Base-by-base conservation (phyloP, 2,888 invertebrate genomes). In the Eupsilia transversa region DNA sequence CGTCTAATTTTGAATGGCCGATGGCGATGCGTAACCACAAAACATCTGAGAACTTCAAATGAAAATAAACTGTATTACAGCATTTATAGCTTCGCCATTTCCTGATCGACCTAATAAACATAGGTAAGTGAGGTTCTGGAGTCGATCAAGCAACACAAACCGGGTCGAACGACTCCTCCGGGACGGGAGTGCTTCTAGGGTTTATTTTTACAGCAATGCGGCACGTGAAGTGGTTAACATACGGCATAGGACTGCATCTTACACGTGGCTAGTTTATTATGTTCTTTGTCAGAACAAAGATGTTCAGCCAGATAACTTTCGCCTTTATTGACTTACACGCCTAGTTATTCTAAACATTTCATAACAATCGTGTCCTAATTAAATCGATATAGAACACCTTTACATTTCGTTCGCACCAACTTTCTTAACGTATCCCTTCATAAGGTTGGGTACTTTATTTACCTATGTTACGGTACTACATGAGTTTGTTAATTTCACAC, bases 101-200 rank as follows among this genome's bases (percentile, higher is more conserved):
- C 93, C 94, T 93, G 93, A 93, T 94, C 89, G 94, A 92, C 92
- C 93, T 89, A 93, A 94, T 94, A 94, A 94, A 94, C 90, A 90
- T 88, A 87, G 86, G 85, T 89, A 90, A 92, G 92, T 91, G 92
- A 89, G 88, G 91, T 90, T 91, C 95, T 95, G 95, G 92, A 92
- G 90, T 93, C 90, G 90, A 94, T 95, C 95, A 94, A 90, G 89
- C 89, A 88, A 91, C 89, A 88, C 90, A 89, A 93, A 92, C 89
- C 91, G 89, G 92, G 91, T 87, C 90, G 90, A 89, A 88, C 86
- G 87, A 84, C 90, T 85, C 83, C 86, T 73, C 72, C 76, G 88
- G 82, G 85, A 76, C 60, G 72, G 86, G 87, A 88, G 87, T 83
- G 88, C 83, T 88, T 79, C 86, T 84, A 82, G 75, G 79, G 88